These are phyloP conservation scores for Apotomis capreana DNA, from an alignment of 2,888 invertebrate genomes.

Conservation along the genomic window DNA sequence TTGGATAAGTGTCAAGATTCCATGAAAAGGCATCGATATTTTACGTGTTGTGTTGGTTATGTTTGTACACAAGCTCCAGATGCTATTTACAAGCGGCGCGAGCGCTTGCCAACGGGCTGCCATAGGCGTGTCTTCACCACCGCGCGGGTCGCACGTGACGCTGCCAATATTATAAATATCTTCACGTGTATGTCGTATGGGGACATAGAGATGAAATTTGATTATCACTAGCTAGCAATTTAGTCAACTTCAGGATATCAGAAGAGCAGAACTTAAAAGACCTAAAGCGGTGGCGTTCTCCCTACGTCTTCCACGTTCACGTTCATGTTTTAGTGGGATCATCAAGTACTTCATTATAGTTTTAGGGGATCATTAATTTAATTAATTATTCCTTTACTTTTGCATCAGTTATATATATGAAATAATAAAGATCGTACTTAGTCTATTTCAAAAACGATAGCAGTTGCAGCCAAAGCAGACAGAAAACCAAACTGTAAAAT, in stretches of 20 bases:
- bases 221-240: neutral
- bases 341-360: no score
- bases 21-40: constrained; percentile 15
- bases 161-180: constrained; percentile 37
- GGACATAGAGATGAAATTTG: neutral
- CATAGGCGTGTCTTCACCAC: constrained; percentile 2
- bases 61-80: constrained; percentile 43
- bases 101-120: constrained; percentile 27
- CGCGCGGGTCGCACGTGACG: constrained; percentile 11
- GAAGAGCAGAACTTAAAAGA: no score
- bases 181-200: neutral
- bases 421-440: no score
- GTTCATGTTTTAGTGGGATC: no score
- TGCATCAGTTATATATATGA: no score
- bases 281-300: no score
- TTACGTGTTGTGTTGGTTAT: neutral
- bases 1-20: constrained; percentile 57
- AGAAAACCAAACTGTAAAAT: neutral
- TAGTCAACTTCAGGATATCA: no score
- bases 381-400: no score
- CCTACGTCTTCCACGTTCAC: no score
- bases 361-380: no score
- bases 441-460: no score
- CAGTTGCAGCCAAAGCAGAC: neutral
- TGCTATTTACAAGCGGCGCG: constrained; percentile 32